Base-by-base conservation (phyloP, 2,113 vertebrate species). In the Prunella fulvescens region DNA sequence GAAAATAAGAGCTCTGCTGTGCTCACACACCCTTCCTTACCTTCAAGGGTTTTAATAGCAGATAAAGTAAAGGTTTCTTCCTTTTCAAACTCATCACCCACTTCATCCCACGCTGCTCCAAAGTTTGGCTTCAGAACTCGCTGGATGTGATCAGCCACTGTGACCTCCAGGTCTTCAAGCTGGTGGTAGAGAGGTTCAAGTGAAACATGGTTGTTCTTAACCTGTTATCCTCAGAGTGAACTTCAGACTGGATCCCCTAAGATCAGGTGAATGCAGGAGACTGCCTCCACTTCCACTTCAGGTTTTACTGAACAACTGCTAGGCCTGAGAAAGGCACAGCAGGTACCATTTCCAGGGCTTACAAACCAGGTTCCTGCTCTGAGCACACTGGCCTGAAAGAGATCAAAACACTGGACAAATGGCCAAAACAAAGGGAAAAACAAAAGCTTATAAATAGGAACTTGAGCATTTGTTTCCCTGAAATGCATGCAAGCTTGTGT, bases 1-100 rank as follows among this genome's bases (percentile, higher is more conserved):
- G 29, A 67, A 64, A 18, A 29, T 53, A 56, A 16, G n/a, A 70
- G 47, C 39, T 79, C 20, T 47, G 33, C 42, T 47, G 28, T 54
- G 81, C 22, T 67, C 62, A 86, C 47, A 50, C 29, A 14, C 8
- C 45, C 91, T 96, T 96, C 64, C 96, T 96, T 96, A 98, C 98
- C 98, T 97, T 98, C 98, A 44, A 98, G 96, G 14, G 98, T 98
- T 97, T 98, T 98, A 95, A 98, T 95, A 70, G 98, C 97, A 44
- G 98, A 98, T 60, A 98, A 96, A 26, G 98, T 98, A 89, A 98
- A 98, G 13, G 98, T 98, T 67, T 98, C 98, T 84, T 98, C 98
- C 78, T 98, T 98, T 93, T 98, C 98, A 90, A 98, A 98, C 47
- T 98, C 98, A 1, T 98, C 98, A 77, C 98, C 98, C 25, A 98